Base-by-base conservation (phyloP, 2,797 vertebrate genomes). In the Scleropages formosus region DNA sequence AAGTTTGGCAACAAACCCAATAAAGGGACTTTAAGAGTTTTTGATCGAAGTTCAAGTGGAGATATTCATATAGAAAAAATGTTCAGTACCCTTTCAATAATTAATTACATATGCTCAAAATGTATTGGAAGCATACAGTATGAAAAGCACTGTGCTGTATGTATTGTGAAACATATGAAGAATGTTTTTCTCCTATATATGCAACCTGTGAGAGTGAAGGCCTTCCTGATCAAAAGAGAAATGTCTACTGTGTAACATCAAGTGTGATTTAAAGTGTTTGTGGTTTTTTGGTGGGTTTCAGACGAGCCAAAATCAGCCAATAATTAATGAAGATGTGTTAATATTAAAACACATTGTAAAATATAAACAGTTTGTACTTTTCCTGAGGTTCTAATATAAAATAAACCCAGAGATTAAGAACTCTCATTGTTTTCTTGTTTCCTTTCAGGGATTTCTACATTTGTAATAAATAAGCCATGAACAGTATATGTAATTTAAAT, bases 321-420 rank as follows among this genome's bases (percentile, higher is more conserved):
- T 27, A 65, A 51, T 69, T 46, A 49, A 69, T n/a, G 7, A 74
- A 49, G 15, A 49, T 67, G 39, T 77, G 62, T 70, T 62, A 8
- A 51, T 74, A 26, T 18, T 46, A 72, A 51, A 77, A 56, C 49
- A 71, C 56, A 76, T 46, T 73, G 65, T 75, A 74, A 74, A 80
- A 77, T 77, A 56, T 73, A 46, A 78, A 39, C 26, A 27, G 68
- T 75, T 62, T 63, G 68, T 69, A 75, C 16, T 63, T 49, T 70
- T 75, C 31, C 58, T 59, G 74, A 60, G 16, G 58, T 49, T 69
- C 39, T 24, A 70, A 65, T 22, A 53, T 62, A 66, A 61, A 78
- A 78, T 78, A 80, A 80, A 78, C 71, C 71, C 59, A 73, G 11
- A 67, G 12, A 77, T 70, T 44, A 49, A 72, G 59, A 75, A 59